These are phyloP conservation scores for Megaceryle torquata DNA, from an alignment of 2,113 vertebrate genomes.

Conservation along the genomic window DNA sequence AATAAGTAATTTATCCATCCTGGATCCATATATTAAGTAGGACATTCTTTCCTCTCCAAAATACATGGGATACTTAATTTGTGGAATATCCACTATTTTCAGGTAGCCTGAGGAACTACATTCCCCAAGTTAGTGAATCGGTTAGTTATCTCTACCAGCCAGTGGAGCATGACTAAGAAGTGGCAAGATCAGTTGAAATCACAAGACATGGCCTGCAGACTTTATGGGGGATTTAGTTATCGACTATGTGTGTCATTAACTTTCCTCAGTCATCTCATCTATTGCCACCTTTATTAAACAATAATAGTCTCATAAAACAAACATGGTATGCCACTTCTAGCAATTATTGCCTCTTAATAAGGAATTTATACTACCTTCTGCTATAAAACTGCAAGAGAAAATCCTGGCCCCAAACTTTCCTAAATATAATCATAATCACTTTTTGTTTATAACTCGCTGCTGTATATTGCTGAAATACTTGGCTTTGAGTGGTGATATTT, in stretches of 20 bases:
- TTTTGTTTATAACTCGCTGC: constrained; percentile 4
- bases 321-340: background rate
- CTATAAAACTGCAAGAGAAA: constrained; percentile 18
- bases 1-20: background rate
- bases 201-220: background rate
- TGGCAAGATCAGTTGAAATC: background rate
- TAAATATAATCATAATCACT: background rate
- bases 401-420: constrained; percentile 3
- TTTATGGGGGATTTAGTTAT: background rate
- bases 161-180: background rate
- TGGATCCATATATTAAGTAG: background rate
- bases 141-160: background rate
- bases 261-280: background rate
- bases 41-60: background rate
- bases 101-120: background rate
- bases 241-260: background rate
- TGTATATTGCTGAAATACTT: background rate
- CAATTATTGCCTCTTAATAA: background rate
- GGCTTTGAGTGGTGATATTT: background rate
- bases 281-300: background rate
- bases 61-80: background rate
- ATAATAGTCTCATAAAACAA: constrained; percentile 25
- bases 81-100: background rate
- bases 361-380: background rate
- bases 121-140: background rate